Base-by-base conservation (phyloP, 2,888 invertebrate species). In the Ceriagrion tenellum region DNA sequence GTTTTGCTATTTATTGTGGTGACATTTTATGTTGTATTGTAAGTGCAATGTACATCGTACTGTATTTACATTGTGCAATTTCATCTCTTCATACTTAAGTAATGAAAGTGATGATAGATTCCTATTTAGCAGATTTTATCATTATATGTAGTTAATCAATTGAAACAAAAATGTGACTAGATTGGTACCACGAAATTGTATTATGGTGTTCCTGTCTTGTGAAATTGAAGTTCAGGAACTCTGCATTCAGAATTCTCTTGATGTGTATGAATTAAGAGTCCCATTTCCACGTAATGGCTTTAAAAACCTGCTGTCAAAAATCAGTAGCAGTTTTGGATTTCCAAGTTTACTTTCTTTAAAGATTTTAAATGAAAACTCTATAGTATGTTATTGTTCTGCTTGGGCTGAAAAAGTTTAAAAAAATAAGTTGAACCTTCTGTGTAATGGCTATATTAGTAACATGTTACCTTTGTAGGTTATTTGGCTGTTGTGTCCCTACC, bases 1-100 rank as follows among this genome's bases (percentile, higher is more conserved):
- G 81, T 81, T 69, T 35, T 81, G 81, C 81, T 81, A 81, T 81
- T 81, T 81, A 81, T 81, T 81, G 13, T 81, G 13, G 81, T 35
- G 81, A n/a, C 30, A 81, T 81, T 81, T 81, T 35, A 69, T 69
- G 30, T 81, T 35, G 23, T 81, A 81, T 30, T 81, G 16, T 13
- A 81, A 81, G 35, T 81, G 81, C 81, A 81, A 18, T 35, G 35
- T 81, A 81, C 30, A 81, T 81, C 16, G 69, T 69, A 26, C 35
- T 81, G 74, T 35, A 35, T 30, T 35, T 35, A 81, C 81, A 81
- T 81, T 81, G 81, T 81, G 81, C 30, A 35, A 30, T 35, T 35
- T 81, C 35, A 35, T 81, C 30, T 81, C 18, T 30, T 81, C 81
- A 81, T 30, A 35, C 81, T 26, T 30, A 8, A 81, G 81, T 81